Conservation (phyloP, 2,797 vertebrate genomes). For the Enteromius mattozi region DNA sequence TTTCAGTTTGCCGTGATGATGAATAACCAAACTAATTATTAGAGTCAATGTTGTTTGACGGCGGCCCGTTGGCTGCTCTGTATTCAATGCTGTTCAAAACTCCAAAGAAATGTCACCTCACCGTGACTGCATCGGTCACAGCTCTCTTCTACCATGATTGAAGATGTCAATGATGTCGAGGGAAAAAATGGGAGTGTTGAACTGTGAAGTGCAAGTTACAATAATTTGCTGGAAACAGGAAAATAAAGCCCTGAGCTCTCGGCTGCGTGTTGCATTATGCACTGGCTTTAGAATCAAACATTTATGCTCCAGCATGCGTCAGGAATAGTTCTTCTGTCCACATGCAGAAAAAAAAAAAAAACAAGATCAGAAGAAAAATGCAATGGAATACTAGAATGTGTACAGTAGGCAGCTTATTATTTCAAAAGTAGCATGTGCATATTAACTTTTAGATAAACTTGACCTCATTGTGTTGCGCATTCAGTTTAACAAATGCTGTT, state of each 20-base stretch:
- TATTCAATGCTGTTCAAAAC: slow-evolving; percentile 10
- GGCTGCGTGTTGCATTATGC: slow-evolving; percentile 9
- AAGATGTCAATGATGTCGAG: slow-evolving; percentile 34
- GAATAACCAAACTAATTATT: slow-evolving; percentile 20
- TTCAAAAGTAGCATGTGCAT: neutral
- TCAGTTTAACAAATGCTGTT: neutral
- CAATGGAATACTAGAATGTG: neutral
- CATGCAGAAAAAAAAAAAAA: neutral
- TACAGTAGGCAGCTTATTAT: neutral
- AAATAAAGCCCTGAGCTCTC: slow-evolving; percentile 16
- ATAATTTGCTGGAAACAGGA: slow-evolving; percentile 17
- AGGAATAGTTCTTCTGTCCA: neutral
- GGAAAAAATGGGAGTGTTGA: slow-evolving; percentile 18
- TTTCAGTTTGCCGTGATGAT: neutral
- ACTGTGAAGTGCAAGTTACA: slow-evolving; percentile 23
- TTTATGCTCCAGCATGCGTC: neutral
- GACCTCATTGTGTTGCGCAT: no score
- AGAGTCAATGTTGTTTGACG: neutral
- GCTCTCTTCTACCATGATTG: slow-evolving; percentile 15
- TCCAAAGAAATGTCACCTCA: neutral
- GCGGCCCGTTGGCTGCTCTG: neutral
- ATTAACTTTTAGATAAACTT: neutral
- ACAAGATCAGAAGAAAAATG: neutral
- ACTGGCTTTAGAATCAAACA: slow-evolving; percentile 15
- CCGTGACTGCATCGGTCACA: neutral